Evolutionary conservation across 2,797 vertebrate species (phyloP).

Genomic region (Leptatherina wallacei): DNA sequence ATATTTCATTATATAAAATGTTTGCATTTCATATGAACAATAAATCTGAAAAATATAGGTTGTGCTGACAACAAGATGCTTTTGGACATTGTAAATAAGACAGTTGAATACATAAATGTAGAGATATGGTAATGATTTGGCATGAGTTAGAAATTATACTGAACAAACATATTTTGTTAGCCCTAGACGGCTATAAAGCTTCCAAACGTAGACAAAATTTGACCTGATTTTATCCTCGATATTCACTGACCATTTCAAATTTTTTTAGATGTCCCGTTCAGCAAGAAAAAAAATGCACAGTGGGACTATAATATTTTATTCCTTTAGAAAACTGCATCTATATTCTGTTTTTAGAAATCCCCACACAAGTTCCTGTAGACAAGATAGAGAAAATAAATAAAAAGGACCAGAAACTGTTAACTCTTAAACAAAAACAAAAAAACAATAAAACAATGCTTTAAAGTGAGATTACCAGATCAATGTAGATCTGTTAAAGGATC

Average conservation of each 20-base stretch:
- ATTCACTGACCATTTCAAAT: too few relatives aligned
- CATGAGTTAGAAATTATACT: not conserved
- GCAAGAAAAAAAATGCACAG: too few relatives aligned
- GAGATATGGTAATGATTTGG: too few relatives aligned
- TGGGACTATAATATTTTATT: not conserved
- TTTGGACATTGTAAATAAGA: too few relatives aligned
- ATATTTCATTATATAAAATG: too few relatives aligned
- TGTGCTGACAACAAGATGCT: too few relatives aligned
- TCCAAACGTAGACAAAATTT: not conserved
- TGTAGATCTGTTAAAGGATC: slow-evolving; percentile 32
- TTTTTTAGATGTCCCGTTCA: not conserved
- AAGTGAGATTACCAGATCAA: slow-evolving; percentile 33
- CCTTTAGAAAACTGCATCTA: slow-evolving; percentile 16
- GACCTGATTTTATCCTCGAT: too few relatives aligned
- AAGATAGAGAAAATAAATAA: slow-evolving; percentile 18
- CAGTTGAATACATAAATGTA: too few relatives aligned
- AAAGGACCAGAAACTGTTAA: slow-evolving; percentile 25
- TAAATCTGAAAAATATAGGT: too few relatives aligned
- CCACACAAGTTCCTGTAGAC: slow-evolving; percentile 14
- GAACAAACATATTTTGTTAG: not conserved
- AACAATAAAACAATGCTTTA: not conserved
- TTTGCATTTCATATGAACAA: too few relatives aligned
- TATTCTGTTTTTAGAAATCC: slow-evolving; percentile 18
- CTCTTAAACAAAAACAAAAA: too few relatives aligned
- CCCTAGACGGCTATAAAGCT: not conserved